phyloP scores from a whole-genome alignment of 2,113 vertebrate genomes.

The Equus przewalskii region DNA sequence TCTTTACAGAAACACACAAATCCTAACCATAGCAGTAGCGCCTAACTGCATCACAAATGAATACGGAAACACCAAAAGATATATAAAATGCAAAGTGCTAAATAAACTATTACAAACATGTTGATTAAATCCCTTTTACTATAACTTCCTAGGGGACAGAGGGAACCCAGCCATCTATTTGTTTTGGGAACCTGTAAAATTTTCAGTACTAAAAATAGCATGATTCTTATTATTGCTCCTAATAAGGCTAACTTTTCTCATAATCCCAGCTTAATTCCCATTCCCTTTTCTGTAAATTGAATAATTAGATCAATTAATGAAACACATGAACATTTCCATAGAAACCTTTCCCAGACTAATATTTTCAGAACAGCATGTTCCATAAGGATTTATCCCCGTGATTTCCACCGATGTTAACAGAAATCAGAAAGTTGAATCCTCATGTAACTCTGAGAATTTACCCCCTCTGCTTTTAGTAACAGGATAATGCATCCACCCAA shows the following conservation, averaged over 20 bases:
- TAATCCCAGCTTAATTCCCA: constrained; percentile 42
- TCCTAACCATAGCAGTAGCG: neutral
- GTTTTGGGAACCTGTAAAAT: neutral
- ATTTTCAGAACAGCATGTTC: constrained; percentile 69
- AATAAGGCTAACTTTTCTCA: constrained; percentile 34
- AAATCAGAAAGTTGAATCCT: constrained; percentile 67
- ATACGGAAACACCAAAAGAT: neutral
- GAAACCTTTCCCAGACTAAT: constrained; percentile 72
- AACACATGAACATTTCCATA: constrained; percentile 76
- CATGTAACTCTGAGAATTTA: neutral
- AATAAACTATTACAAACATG: neutral
- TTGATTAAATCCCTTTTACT: neutral
- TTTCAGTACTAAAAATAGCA: constrained; percentile 40
- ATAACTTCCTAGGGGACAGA: neutral
- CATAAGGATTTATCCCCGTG: constrained; percentile 18
- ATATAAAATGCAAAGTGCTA: neutral
- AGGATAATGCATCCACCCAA: constrained; percentile 58
- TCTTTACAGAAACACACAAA: constrained; percentile 21
- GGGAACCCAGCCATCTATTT: neutral
- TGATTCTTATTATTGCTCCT: neutral
- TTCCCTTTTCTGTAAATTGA: constrained; percentile 62
- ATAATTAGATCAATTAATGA: constrained; percentile 80
- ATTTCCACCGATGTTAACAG: constrained; percentile 76
- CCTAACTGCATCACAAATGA: neutral
- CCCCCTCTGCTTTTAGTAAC: constrained; percentile 4